A percentile compares a stretch with the other conserved stretches of the same genome.
Evolutionary conservation across 2,888 invertebrate species (phyloP).

Genomic region (Eupithecia centaureata): DNA sequence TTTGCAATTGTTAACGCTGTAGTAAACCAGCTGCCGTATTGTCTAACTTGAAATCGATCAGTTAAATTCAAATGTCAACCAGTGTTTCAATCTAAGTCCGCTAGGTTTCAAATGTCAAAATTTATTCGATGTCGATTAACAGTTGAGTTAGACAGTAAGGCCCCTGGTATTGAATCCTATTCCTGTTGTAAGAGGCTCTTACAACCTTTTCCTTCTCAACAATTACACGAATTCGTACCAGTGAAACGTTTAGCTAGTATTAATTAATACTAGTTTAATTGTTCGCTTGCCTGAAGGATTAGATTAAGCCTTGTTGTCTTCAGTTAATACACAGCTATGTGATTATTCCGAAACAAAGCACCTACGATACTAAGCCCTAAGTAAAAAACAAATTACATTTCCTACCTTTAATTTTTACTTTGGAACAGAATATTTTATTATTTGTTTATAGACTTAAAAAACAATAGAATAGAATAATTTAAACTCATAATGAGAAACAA

Average conservation of each 20-base stretch:
- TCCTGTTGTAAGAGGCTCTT: neutral
- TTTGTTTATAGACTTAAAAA: neutral
- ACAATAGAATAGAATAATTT: neutral
- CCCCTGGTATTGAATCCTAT: neutral
- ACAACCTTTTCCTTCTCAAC: conserved; percentile 11
- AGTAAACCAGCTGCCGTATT: too few species aligned
- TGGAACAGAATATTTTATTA: neutral
- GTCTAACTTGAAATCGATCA: too few species aligned
- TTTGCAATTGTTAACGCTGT: neutral
- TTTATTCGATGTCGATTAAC: too few species aligned
- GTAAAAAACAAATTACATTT: neutral
- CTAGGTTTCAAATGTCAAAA: too few species aligned
- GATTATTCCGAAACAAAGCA: neutral
- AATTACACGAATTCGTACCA: conserved; percentile 13
- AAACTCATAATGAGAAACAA: conserved; percentile 1
- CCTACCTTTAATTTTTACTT: too few species aligned
- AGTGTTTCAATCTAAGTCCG: too few species aligned
- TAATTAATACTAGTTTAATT: conserved; percentile 28
- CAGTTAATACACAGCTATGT: neutral
- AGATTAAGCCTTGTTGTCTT: conserved; percentile 2
- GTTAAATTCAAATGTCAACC: too few species aligned
- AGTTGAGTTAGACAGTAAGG: too few species aligned
- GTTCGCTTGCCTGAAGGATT: conserved; percentile 12
- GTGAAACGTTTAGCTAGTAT: conserved; percentile 13
- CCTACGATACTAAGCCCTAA: neutral